phyloP scores from a whole-genome alignment of 2,888 invertebrate genomes.

The Mystacides longicornis region DNA sequence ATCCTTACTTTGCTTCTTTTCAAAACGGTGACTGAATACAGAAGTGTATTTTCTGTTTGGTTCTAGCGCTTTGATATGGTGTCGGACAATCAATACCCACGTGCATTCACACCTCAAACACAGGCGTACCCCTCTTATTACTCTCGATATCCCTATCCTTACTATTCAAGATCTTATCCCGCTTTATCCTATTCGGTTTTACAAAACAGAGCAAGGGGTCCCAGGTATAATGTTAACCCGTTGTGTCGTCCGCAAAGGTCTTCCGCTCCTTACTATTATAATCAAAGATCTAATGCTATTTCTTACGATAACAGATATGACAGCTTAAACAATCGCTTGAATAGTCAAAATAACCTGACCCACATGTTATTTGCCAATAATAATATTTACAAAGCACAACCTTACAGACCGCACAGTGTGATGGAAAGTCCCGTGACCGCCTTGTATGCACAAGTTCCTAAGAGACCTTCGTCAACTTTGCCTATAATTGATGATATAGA shows the following conservation, averaged over 20 bases:
- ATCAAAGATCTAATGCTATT: constrained; percentile 43
- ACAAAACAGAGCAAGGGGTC: constrained; percentile 29
- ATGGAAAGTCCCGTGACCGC: constrained; percentile 33
- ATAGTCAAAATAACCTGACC: constrained; percentile 15
- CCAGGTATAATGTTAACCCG: constrained; percentile 16
- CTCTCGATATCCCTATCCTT: constrained; percentile 24
- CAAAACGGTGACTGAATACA: constrained; percentile 1
- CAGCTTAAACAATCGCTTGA: constrained; percentile 7
- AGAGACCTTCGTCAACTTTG: constrained; percentile 43
- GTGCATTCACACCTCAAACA: constrained; percentile 32
- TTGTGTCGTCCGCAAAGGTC: constrained; percentile 22
- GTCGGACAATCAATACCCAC: constrained; percentile 65
- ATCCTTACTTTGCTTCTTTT: too few species aligned
- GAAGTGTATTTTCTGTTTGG: constrained; percentile 34
- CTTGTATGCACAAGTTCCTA: constrained; percentile 33
- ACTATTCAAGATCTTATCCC: constrained; percentile 39
- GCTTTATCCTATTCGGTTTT: constrained; percentile 35
- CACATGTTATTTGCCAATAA: constrained; percentile 24
- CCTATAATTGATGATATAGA: constrained; percentile 31
- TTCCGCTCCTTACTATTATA: constrained; percentile 39
- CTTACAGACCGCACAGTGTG: constrained; percentile 43
- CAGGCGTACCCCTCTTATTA: constrained; percentile 36
- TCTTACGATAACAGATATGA: constrained; percentile 23
- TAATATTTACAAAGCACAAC: constrained; percentile 33
- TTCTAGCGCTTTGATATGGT: constrained; percentile 67